Percentiles rank a stretch among this genome's conserved stretches.
phyloP scores from a whole-genome alignment of 2,113 vertebrate species.

The Pyxicephalus adspersus region DNA sequence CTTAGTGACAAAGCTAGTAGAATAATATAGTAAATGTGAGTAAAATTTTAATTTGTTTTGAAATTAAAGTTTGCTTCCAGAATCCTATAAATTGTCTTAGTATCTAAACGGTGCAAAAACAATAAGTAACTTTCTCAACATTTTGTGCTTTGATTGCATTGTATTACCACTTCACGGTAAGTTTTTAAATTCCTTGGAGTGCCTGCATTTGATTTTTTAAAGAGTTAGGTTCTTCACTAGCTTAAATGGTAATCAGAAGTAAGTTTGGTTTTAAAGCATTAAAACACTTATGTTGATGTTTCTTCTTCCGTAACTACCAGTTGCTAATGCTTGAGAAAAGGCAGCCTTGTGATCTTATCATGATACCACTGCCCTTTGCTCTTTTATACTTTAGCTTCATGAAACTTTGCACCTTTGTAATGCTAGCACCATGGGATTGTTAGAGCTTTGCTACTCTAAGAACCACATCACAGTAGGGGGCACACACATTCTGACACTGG shows the following conservation, averaged over 20 bases:
- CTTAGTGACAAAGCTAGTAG: no score
- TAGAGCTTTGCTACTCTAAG: slow-evolving; percentile 68
- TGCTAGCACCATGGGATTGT: slow-evolving; percentile 75
- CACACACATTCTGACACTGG: slow-evolving; percentile 69
- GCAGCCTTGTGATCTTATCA: slow-evolving; percentile 65
- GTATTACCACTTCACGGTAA: no score
- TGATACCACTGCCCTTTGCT: slow-evolving; percentile 67
- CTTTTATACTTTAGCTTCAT: slow-evolving; percentile 64
- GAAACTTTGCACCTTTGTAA: slow-evolving; percentile 79
- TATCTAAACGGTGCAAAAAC: no score
- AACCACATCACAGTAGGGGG: slow-evolving; percentile 70
- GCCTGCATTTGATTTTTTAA: no score
- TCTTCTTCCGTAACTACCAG: not conserved
- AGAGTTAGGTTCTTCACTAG: no score
- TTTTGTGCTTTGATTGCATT: no score
- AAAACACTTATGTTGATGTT: not conserved
- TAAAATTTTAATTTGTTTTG: no score
- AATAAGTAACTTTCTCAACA: no score
- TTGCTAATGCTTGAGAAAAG: not conserved
- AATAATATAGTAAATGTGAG: no score
- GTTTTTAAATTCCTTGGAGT: no score
- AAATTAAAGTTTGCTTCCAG: no score
- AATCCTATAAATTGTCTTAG: no score
- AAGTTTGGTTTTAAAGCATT: not conserved
- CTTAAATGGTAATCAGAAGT: not conserved